phyloP scores from a whole-genome alignment of 2,888 invertebrate genomes.

The Ochropacha duplaris region DNA sequence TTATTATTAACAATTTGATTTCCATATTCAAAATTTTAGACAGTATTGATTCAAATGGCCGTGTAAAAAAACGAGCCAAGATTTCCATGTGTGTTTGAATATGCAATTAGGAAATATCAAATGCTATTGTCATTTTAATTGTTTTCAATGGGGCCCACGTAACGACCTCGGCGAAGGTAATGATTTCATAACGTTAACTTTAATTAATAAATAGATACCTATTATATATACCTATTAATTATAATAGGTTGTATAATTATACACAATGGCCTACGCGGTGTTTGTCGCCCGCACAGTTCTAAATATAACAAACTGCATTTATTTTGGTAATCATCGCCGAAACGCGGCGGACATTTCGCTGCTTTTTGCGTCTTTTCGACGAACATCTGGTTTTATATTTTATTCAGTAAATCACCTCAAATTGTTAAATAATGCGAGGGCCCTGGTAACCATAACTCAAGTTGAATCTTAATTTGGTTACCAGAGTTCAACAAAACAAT shows the following conservation, averaged over 20 bases:
- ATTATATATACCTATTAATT: neutral
- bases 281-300: neutral
- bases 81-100: no score
- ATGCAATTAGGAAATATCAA: no score
- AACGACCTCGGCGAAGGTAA: conserved; percentile 10
- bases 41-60: no score
- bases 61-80: no score
- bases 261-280: neutral
- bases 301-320: neutral
- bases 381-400: neutral
- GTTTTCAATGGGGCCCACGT: conserved; percentile 3
- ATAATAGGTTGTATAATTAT: neutral
- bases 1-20: no score
- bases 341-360: neutral
- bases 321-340: neutral
- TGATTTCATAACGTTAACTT: neutral
- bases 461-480: no score
- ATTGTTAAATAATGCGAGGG: no score
- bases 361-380: neutral
- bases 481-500: no score
- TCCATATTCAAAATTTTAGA: no score
- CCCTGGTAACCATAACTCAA: no score
- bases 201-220: neutral
- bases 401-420: neutral
- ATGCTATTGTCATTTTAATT: no score